Evolutionary conservation across 2,797 vertebrate genomes (phyloP).

Genomic region (Arremon aurantiirostris): DNA sequence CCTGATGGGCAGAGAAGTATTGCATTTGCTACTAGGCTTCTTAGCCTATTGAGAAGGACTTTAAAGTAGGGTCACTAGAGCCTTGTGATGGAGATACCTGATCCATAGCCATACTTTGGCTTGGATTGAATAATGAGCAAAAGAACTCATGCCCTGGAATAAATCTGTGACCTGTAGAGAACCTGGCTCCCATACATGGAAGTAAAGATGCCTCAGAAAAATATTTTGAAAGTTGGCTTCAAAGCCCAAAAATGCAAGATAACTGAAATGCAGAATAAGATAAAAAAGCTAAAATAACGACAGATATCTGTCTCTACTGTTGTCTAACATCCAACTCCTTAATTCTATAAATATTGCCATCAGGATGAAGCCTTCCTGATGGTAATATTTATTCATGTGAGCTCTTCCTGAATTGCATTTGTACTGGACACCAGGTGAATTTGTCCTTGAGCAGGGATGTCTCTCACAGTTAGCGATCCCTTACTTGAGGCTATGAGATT

Average conservation of each 20-base stretch:
- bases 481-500: background rate
- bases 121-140: background rate
- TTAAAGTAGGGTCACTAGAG: background rate
- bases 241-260: background rate
- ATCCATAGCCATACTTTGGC: background rate
- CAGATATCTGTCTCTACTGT: background rate
- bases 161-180: background rate
- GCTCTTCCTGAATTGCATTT: background rate
- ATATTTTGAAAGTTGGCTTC: background rate
- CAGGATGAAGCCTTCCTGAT: background rate
- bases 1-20: background rate
- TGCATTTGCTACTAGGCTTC: background rate
- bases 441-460: background rate
- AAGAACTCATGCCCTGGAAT: background rate
- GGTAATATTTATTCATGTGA: background rate
- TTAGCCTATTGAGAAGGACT: background rate
- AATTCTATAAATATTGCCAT: background rate
- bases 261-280: background rate
- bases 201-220: background rate
- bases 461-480: background rate
- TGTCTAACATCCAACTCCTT: background rate
- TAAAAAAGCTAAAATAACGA: background rate
- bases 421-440: no score
- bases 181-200: background rate
- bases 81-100: background rate